Conservation (phyloP, 2,888 invertebrate genomes). For the Calameuta filiformis region DNA sequence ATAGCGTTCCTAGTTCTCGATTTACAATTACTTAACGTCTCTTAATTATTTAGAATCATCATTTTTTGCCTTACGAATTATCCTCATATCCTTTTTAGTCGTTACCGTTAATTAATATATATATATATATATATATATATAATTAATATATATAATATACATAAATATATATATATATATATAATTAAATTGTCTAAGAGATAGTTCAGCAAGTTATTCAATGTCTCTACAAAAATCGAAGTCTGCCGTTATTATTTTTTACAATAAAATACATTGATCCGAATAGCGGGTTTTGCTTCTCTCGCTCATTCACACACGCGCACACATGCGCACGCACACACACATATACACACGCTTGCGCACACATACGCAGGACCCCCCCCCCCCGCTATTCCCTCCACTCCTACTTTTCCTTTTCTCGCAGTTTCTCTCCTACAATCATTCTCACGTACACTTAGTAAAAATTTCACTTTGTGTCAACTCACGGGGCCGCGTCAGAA, state of each 20-base stretch:
- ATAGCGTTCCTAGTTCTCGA: conserved; percentile 54
- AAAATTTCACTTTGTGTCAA: conserved; percentile 42
- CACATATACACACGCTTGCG: neutral
- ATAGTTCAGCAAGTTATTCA: conserved; percentile 42
- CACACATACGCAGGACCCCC: conserved; percentile 16
- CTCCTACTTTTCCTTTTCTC: conserved; percentile 24
- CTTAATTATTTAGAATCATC: conserved; percentile 57
- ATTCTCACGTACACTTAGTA: conserved; percentile 29
- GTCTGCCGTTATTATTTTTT: conserved; percentile 48
- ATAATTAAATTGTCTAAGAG: conserved; percentile 42
- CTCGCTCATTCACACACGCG: conserved; percentile 20
- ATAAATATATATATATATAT: conserved; percentile 7
- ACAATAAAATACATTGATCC: conserved; percentile 62
- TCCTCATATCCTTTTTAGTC: conserved; percentile 14
- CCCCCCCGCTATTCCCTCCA: conserved; percentile 19
- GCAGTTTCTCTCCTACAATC: conserved; percentile 11
- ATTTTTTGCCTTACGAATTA: conserved; percentile 34
- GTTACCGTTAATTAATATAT: conserved; percentile 41
- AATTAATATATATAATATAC: neutral
- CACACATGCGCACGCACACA: conserved; percentile 13
- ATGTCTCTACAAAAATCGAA: conserved; percentile 53
- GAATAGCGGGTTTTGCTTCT: conserved; percentile 41
- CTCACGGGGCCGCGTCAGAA: conserved; percentile 30
- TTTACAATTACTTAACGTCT: conserved; percentile 54
- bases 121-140: conserved; percentile 28